These are phyloP conservation scores for Ips typographus DNA, from an alignment of 1,140 invertebrate genomes.

Conservation along the genomic window DNA sequence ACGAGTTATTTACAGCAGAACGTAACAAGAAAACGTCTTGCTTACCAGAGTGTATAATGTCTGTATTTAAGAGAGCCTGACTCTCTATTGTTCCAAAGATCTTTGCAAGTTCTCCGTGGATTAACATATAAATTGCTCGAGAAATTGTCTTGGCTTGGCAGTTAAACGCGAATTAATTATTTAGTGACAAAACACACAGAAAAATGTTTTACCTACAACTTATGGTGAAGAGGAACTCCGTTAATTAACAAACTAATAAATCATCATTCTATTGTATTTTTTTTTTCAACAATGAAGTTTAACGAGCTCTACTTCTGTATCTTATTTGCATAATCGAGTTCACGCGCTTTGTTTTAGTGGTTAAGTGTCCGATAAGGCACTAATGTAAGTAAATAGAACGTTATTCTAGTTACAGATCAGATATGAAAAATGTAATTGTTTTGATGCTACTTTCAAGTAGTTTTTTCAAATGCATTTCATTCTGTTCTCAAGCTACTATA, in stretches of 20 bases:
- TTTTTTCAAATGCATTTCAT: no score
- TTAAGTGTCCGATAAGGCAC: neutral
- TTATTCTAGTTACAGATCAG: no score
- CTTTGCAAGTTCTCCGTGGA: conserved; percentile 42
- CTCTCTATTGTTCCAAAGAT: conserved; percentile 45
- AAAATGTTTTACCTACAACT: neutral
- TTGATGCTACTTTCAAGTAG: no score
- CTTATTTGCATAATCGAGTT: conserved; percentile 17
- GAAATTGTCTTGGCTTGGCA: conserved; percentile 13
- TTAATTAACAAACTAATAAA: conserved; percentile 11
- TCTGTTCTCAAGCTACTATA: no score
- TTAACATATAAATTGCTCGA: conserved; percentile 45
- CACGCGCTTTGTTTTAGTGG: conserved; percentile 5
- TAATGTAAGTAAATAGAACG: no score
- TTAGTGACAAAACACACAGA: neutral
- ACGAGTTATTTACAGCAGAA: conserved; percentile 32
- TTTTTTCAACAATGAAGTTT: conserved; percentile 15
- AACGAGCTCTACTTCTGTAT: conserved; percentile 13
- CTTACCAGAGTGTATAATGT: conserved; percentile 49
- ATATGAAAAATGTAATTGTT: no score
- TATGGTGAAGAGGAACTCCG: neutral
- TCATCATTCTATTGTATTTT: conserved; percentile 8
- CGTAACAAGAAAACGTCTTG: conserved; percentile 46
- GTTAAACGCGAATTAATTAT: conserved; percentile 6
- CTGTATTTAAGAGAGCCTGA: conserved; percentile 47